Evolutionary conservation across 1,140 invertebrate genomes (phyloP), one percentile per base, ranked within the genome.

Genomic region (Hylyphantes graminicola): DNA sequence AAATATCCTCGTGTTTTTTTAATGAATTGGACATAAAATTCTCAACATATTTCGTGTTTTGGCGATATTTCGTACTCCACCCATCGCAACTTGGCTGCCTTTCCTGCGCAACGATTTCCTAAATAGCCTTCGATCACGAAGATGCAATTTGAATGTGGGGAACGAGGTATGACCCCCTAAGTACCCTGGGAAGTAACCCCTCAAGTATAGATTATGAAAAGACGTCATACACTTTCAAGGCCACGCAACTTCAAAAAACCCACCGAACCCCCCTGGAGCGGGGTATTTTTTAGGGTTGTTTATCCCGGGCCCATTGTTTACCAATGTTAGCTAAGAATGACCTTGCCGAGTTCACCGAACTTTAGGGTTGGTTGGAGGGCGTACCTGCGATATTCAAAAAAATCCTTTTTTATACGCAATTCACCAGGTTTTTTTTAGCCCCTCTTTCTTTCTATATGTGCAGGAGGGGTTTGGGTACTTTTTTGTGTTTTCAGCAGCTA

Each of bases 101-200:
- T 78, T 54, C 21, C 17, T 73, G 15, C 17, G 12, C 7, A 55
- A 70, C 15, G 21, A 74, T 74, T 74, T 74, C 72, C 35, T 4
- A 55, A 77, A 48, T 35, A 73, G 50, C 59, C 51, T 19, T 19
- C 48, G 50, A 50, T 83, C 80, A 83, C 70, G 72, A 83, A 67
- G 59, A 67, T 65, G 72, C 61, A 74, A 74, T 75, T 21, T 65
- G 57, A 61, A 83, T 83, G 57, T 83, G 70, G 80, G 80, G 80
- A 83, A 83, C 55, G 80, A 75, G 80, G 80, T 83, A 74, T 51
- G 51, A 53, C 61, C 76, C 50, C 50, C 76, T 81, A 83, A 83
- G 72, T 55, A 83, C 61, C 80, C 80, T 83, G 80, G 57, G 80
- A 83, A 83, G 53, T 63, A 83, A 83, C 80, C 80, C 80, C 80